Base-by-base conservation (phyloP, 2,113 vertebrate species). In the Trogon melanurus region DNA sequence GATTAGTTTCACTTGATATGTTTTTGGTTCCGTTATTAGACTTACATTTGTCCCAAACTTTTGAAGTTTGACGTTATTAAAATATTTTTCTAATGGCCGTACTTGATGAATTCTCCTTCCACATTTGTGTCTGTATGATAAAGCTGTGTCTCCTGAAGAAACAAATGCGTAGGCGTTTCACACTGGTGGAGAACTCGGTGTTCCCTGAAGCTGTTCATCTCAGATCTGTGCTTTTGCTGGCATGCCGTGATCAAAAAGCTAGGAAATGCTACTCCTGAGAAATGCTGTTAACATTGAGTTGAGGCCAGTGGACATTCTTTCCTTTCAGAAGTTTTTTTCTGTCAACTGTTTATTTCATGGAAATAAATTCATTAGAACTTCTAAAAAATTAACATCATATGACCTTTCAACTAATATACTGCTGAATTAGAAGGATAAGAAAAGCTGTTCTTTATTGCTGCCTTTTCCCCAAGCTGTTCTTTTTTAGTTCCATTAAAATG, bases 191-290 rank as follows among this genome's bases (percentile, higher is more conserved):
- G 61, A 51, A 16, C 1, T 0, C 1, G 2, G 53, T 15, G 27
- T n/a, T 76, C 54, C 69, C 71, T 58, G 48, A 65, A 82, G 81
- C 79, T 53, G 44, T 20, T 67, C 30, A 2, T 30, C 41, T 65
- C 13, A 2, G 18, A 47, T 38, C 58, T 0, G 0, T 57, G 66
- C 79, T 85, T 72, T 69, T 71, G 4, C 0, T 34, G 71, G 45
- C 57, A 21, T 23, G 48, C 51, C 1, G 0, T 7, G 27, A 81
- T 62, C 44, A 69, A 51, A 51, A 70, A 74, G 38, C 61, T 44
- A 4, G 5, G 36, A 50, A 48, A 54, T 64, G 70, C 51, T 53
- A 7, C 66, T 88, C 61, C 53, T 58, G 61, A 62, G 66, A 41
- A 84, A 32, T 1, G 20, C 34, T 2, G 0, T 20, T 22, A 53